Percentiles rank a stretch among this genome's conserved stretches.
Conservation (phyloP, 2,797 vertebrate genomes). For the Lagothrix lagotricha region DNA sequence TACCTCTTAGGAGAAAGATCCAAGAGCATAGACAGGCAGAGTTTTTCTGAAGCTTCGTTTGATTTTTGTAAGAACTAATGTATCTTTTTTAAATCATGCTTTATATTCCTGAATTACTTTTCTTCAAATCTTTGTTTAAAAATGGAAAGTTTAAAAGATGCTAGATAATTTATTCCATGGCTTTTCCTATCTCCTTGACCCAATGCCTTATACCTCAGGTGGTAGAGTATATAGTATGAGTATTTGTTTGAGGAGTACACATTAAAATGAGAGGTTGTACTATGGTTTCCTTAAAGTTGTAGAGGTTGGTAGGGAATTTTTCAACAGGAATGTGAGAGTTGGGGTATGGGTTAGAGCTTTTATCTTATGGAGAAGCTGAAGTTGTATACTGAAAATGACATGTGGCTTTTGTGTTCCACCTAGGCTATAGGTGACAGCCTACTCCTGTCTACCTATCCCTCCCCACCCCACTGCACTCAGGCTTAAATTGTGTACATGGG, state of each 20-base stretch:
- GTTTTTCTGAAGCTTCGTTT: constrained; percentile 37
- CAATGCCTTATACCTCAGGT: not conserved
- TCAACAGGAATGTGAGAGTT: not conserved
- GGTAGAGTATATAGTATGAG: not conserved
- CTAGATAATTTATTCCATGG: constrained; percentile 3
- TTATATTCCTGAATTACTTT: constrained; percentile 34
- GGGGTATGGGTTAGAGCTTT: not conserved
- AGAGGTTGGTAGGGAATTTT: not conserved
- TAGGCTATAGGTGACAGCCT: not conserved
- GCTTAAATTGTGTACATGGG: not conserved
- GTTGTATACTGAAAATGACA: not conserved
- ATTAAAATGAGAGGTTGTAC: not conserved
- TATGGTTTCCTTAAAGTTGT: not conserved
- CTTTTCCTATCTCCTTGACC: constrained; percentile 3
- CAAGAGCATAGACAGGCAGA: not conserved
- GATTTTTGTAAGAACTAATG: not conserved
- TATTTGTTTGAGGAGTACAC: constrained; percentile 16
- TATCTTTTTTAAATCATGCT: constrained; percentile 16
- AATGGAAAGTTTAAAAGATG: not conserved
- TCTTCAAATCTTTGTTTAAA: constrained; percentile 15
- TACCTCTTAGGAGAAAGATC: not conserved
- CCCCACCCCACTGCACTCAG: not conserved
- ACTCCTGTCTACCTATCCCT: not conserved
- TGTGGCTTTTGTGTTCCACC: not conserved
- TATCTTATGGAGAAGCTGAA: constrained; percentile 4